Percentiles rank a stretch among this genome's conserved stretches.
phyloP scores from a whole-genome alignment of 2,888 invertebrate genomes.

The Perizoma affinitatum region DNA sequence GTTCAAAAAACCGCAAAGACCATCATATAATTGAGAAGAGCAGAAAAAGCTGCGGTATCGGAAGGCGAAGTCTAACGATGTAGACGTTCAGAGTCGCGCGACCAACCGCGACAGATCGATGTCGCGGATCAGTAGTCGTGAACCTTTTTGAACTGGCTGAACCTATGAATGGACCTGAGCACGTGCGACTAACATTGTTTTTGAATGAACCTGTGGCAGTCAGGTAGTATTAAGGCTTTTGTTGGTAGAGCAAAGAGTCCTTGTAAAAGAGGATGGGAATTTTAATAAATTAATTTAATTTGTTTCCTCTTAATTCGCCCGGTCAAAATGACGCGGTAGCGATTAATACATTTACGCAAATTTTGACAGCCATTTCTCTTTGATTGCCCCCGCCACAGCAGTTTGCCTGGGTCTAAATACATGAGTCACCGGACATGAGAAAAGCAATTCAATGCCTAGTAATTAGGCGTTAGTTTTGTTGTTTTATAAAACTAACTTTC shows the following conservation, averaged over 20 bases:
- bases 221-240: too few species aligned
- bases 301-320: too few species aligned
- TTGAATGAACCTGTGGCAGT: too few species aligned
- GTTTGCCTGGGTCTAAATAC: neutral
- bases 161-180: slow-evolving; percentile 7
- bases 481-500: slow-evolving; percentile 24
- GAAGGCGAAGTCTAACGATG: slow-evolving; percentile 4
- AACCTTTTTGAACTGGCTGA: slow-evolving; percentile 14
- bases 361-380: too few species aligned
- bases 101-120: slow-evolving; percentile 13
- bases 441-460: slow-evolving; percentile 14
- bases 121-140: slow-evolving; percentile 15
- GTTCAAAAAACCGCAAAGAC: slow-evolving; percentile 12
- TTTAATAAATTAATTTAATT: too few species aligned
- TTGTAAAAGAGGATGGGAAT: too few species aligned
- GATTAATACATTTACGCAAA: too few species aligned
- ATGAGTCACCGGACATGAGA: slow-evolving; percentile 17
- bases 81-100: slow-evolving; percentile 3
- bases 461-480: slow-evolving; percentile 19
- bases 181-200: slow-evolving; percentile 5
- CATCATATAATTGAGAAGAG: slow-evolving; percentile 8
- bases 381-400: too few species aligned
- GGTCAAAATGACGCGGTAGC: too few species aligned
- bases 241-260: too few species aligned
- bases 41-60: slow-evolving; percentile 14